Percentiles rank a stretch among this genome's conserved stretches.
Conservation (phyloP, 64 coral and sea anemone genomes). For the Actinia equina region DNA sequence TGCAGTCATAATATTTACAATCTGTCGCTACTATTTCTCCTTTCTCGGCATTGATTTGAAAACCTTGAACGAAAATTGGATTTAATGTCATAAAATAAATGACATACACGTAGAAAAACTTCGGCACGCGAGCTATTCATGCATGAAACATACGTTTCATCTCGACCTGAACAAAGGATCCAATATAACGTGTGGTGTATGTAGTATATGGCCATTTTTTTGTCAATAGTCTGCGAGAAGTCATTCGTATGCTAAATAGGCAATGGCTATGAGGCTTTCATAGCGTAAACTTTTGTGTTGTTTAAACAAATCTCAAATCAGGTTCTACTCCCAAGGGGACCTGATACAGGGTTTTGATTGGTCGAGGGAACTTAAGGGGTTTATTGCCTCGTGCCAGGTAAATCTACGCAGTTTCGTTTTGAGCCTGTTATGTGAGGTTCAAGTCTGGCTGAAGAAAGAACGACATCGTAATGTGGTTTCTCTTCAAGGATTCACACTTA, state of each 20-base stretch:
- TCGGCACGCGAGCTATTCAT: background rate
- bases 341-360: background rate
- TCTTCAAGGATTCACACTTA: constrained; percentile 3
- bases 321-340: constrained; percentile 4
- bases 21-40: background rate
- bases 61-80: background rate
- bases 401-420: background rate
- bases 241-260: constrained; percentile 24
- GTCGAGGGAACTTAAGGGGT: background rate
- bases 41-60: background rate
- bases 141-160: background rate
- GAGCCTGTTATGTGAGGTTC: background rate
- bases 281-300: constrained; percentile 3
- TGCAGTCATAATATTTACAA: constrained; percentile 2
- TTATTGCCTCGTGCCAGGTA: constrained; percentile 5
- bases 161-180: background rate
- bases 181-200: constrained; percentile 2
- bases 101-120: background rate
- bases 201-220: background rate
- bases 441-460: background rate
- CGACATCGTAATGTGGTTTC: background rate
- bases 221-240: background rate
- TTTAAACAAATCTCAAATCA: constrained; percentile 23
- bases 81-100: background rate
- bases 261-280: background rate